Evolutionary conservation across 2,888 invertebrate species (phyloP), one percentile per base, ranked within the genome.

Genomic region (Lottia gigantea): DNA sequence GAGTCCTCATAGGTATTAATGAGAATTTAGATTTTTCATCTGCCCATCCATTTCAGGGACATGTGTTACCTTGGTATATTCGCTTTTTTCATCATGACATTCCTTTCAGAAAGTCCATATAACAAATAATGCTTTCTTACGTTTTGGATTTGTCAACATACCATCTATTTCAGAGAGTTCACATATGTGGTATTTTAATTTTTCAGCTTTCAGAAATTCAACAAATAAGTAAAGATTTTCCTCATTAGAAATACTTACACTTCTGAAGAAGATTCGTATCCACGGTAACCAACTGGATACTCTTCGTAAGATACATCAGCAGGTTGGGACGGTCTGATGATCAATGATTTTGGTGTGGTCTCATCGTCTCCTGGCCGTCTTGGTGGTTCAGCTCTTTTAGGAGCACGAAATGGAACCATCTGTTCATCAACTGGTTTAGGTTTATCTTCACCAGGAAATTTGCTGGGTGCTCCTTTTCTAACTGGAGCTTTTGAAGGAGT

Each of bases 201-300:
- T 31, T 31, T 31, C 31, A 31, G 31, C 2, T 31, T 31, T 31
- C n/a, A n/a, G n/a, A n/a, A n/a, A n/a, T n/a, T n/a, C n/a, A n/a
- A n/a, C n/a, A n/a, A n/a, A n/a, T n/a, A n/a, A n/a, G n/a, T n/a
- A n/a, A n/a, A n/a, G n/a, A n/a, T n/a, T n/a, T n/a, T n/a, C n/a
- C n/a, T n/a, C n/a, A n/a, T n/a, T n/a, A n/a, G n/a, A n/a, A 40
- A 62, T 64, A 69, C 76, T 72, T 72, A 79, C 79, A 75, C 71
- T 72, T 76, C 69, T 55, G 55, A 55, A 4, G 55, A 55, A 23
- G 55, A 55, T 55, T 55, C 55, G 23, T 55, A 55, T 55, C 62
- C 76, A 74, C 67, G 77, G 76, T 67, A 76, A 77, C 6, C 76
- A 75, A 64, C 78, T 68, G 23, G 64, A 26, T 23, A 25, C 19